Evolutionary conservation across 2,113 vertebrate species (phyloP).

Genomic region (Catharus fuscescens): DNA sequence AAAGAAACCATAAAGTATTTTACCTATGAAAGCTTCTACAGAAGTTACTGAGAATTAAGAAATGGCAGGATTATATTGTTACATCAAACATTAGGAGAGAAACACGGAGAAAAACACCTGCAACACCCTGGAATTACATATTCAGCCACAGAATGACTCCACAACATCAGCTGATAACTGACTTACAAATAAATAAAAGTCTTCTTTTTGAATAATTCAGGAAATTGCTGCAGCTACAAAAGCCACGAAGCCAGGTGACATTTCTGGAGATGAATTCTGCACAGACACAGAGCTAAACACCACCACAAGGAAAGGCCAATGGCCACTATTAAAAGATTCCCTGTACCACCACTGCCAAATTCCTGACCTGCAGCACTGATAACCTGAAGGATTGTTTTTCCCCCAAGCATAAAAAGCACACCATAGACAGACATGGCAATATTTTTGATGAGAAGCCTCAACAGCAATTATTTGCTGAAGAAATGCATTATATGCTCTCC

Average conservation of each 20-base stretch:
- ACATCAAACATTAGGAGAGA: neutral
- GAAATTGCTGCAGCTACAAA: neutral
- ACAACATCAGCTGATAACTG: neutral
- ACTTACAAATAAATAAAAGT: neutral
- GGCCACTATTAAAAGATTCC: neutral
- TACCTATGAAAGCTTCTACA: neutral
- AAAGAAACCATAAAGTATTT: neutral
- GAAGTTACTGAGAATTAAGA: neutral
- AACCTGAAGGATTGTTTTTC: neutral
- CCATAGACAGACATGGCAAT: neutral
- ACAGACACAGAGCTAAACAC: neutral
- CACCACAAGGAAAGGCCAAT: neutral
- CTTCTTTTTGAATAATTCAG: neutral
- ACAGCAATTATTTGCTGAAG: neutral
- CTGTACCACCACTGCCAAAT: neutral
- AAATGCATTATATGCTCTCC: neutral
- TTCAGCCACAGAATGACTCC: neutral
- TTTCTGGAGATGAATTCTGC: neutral
- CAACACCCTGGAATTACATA: neutral
- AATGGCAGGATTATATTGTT: neutral
- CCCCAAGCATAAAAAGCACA: neutral
- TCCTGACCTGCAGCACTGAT: neutral
- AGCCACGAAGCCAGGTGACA: neutral
- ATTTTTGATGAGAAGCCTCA: neutral
- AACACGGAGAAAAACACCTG: neutral